Conservation (phyloP, 1,140 invertebrate species). For the Atta colombica region DNA sequence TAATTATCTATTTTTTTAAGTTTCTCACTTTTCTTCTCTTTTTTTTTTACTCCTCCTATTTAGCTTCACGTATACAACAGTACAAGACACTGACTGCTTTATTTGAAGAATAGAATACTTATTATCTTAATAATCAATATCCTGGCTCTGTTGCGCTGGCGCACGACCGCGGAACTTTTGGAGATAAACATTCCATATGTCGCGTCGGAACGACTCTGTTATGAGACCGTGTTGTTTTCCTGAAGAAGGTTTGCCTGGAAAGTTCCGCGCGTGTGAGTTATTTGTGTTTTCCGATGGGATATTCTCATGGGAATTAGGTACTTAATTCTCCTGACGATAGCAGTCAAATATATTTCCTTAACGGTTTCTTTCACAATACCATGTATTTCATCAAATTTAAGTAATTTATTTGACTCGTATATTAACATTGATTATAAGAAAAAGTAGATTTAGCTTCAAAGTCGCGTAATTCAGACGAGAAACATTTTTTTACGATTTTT, state of each 20-base stretch:
- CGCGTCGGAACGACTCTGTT: too few relatives aligned
- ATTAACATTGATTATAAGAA: background rate
- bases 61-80: too few relatives aligned
- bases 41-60: too few relatives aligned
- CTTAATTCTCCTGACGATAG: background rate
- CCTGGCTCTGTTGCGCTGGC: background rate
- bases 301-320: slow-evolving; percentile 10
- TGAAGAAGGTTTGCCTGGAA: slow-evolving; percentile 42
- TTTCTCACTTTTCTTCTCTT: too few relatives aligned
- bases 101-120: too few relatives aligned
- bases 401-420: background rate
- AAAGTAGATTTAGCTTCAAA: too few relatives aligned
- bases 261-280: slow-evolving; percentile 33
- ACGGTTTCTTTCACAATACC: background rate
- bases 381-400: background rate
- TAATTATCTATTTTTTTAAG: too few relatives aligned
- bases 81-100: too few relatives aligned
- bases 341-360: background rate
- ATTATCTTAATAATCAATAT: slow-evolving; percentile 21
- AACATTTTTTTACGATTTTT: too few relatives aligned
- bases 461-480: too few relatives aligned
- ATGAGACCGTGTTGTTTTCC: background rate
- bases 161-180: slow-evolving; percentile 4
- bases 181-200: background rate
- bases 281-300: slow-evolving; percentile 7